Percentiles rank a stretch among this genome's conserved stretches.
Evolutionary conservation across 2,797 vertebrate genomes (phyloP).

Genomic region (Mus minutoides): DNA sequence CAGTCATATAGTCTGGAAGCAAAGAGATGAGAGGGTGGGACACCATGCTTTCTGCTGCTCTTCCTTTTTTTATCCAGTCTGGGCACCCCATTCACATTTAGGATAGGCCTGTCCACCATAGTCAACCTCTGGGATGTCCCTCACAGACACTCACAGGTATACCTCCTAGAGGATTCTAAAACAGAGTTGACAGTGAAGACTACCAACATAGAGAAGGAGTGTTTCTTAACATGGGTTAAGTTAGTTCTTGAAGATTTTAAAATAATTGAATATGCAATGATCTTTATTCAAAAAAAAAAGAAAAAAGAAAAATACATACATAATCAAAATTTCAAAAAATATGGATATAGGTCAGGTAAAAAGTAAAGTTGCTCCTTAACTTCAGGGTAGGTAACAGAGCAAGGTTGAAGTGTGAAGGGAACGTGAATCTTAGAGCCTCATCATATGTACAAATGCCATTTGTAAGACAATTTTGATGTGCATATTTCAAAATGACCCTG

Average conservation of each 20-base stretch:
- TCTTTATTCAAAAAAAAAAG: not conserved
- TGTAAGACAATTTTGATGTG: not conserved
- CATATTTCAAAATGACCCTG: not conserved
- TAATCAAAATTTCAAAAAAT: not conserved
- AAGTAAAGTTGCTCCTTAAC: not conserved
- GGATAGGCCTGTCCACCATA: not conserved
- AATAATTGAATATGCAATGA: not conserved
- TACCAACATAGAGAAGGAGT: not conserved
- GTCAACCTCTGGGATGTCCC: not conserved
- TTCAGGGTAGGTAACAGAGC: not conserved
- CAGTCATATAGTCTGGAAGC: not conserved
- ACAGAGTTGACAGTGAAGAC: not conserved
- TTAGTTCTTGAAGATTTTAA: not conserved
- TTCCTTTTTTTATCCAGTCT: not conserved
- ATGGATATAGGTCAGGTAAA: not conserved
- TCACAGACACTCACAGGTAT: not conserved
- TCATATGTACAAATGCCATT: not conserved
- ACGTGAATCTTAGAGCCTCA: not conserved
- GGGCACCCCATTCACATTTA: not conserved
- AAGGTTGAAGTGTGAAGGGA: not conserved
- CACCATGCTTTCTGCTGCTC: not conserved
- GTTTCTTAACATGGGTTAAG: not conserved
- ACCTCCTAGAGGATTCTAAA: not conserved
- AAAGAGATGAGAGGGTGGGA: not conserved
- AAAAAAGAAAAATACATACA: not conserved